A percentile compares a stretch with the other conserved stretches of the same genome.
Conservation (phyloP, 53 echinoderm and acorn worm species). For the Luidia sarsii region DNA sequence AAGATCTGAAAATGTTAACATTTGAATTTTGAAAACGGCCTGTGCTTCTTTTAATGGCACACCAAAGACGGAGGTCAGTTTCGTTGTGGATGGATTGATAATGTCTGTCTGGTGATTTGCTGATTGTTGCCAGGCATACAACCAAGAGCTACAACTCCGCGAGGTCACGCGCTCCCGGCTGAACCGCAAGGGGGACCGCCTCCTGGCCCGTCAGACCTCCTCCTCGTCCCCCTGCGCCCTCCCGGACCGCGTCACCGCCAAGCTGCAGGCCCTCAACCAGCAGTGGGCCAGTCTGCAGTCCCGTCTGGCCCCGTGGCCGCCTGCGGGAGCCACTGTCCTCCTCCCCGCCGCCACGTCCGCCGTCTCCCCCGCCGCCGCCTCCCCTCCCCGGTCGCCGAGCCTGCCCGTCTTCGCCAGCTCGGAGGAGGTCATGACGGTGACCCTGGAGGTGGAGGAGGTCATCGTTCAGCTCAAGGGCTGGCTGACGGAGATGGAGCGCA, state of each 20-base stretch:
- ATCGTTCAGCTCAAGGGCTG: constrained; percentile 81
- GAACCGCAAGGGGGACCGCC: constrained; percentile 75
- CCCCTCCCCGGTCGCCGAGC: neutral
- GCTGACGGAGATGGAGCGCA: constrained; percentile 89
- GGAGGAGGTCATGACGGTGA: constrained; percentile 83
- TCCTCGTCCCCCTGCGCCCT: too few species aligned
- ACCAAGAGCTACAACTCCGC: constrained; percentile 86
- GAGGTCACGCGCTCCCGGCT: constrained; percentile 89
- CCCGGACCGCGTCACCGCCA: constrained; percentile 64
- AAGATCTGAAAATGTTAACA: too few species aligned
- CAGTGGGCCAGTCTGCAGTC: constrained; percentile 85
- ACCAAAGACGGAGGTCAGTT: too few species aligned
- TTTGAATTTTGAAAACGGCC: too few species aligned
- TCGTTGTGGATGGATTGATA: too few species aligned
- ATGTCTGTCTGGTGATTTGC: neutral
- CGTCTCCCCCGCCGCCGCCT: neutral
- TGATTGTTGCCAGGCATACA: constrained; percentile 74
- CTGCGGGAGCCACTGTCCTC: neutral
- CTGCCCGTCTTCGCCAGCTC: constrained; percentile 61
- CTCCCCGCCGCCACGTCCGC: neutral
- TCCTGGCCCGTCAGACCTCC: constrained; percentile 71
- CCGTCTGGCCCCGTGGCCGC: constrained; percentile 61
- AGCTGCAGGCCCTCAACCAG: constrained; percentile 82
- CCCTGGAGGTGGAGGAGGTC: constrained; percentile 87
- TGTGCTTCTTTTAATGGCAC: too few species aligned